Conservation (phyloP, 1,140 invertebrate species). For the Druon quercuslanigerum region DNA sequence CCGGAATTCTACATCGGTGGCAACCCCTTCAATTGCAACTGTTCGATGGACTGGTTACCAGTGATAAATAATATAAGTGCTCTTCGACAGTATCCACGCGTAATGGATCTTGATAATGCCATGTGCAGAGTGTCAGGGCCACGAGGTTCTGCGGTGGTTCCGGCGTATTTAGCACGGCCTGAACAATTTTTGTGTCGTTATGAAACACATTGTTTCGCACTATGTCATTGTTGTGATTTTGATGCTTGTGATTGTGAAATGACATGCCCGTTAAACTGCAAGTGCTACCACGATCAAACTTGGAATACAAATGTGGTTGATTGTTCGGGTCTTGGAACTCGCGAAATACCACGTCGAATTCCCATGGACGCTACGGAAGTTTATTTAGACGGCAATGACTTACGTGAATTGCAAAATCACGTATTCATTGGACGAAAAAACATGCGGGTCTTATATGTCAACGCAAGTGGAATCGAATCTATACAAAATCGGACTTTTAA, state of each 20-base stretch:
- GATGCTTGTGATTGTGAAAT: conserved; percentile 97
- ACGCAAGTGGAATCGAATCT: conserved; percentile 87
- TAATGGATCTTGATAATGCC: conserved; percentile 91
- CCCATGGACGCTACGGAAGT: conserved; percentile 96
- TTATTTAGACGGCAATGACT: conserved; percentile 92
- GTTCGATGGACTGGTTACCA: conserved; percentile 94
- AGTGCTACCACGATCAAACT: conserved; percentile 93
- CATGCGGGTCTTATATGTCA: conserved; percentile 89
- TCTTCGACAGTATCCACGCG: conserved; percentile 86
- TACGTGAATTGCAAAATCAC: conserved; percentile 89
- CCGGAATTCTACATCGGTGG: conserved; percentile 92
- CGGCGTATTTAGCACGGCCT: conserved; percentile 80
- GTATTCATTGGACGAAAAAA: conserved; percentile 95
- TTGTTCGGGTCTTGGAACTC: conserved; percentile 86
- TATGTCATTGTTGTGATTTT: conserved; percentile 96
- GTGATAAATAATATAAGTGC: conserved; percentile 89
- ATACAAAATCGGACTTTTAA: conserved; percentile 96
- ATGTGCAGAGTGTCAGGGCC: conserved; percentile 89
- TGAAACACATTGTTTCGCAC: conserved; percentile 93
- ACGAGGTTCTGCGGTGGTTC: conserved; percentile 81
- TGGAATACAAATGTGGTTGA: conserved; percentile 96
- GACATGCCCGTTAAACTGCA: conserved; percentile 93
- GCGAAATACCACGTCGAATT: conserved; percentile 87
- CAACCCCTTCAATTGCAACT: conserved; percentile 94
- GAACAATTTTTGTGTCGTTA: conserved; percentile 93